Conservation (phyloP, 2,888 invertebrate genomes). For the Caenorhabditis sinica region DNA sequence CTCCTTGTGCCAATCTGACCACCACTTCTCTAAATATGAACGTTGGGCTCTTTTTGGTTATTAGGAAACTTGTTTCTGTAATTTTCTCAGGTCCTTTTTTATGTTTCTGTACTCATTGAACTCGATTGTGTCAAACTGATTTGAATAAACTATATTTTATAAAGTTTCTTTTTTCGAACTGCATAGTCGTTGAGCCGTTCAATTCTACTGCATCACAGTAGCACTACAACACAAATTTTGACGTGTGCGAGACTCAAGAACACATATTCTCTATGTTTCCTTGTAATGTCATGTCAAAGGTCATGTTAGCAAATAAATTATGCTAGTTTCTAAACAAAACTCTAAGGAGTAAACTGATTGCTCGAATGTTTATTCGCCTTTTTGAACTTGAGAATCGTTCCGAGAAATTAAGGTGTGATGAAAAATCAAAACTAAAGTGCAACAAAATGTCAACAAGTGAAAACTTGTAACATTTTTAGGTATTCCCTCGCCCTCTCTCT, state of each 20-base stretch:
- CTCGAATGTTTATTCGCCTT: neutral
- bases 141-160: too few species aligned
- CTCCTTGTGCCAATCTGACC: neutral
- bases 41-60: conserved; percentile 22
- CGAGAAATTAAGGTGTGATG: neutral
- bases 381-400: neutral
- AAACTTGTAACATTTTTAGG: too few species aligned
- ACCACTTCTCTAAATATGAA: neutral
- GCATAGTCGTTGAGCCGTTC: too few species aligned
- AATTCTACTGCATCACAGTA: too few species aligned
- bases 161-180: too few species aligned
- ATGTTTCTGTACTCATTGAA: neutral
- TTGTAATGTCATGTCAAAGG: neutral
- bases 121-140: too few species aligned
- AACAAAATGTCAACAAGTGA: neutral
- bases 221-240: too few species aligned
- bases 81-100: neutral
- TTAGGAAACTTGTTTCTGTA: neutral
- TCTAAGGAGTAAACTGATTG: too few species aligned
- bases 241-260: too few species aligned
- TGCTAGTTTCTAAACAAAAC: neutral
- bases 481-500: too few species aligned
- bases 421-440: neutral
- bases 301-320: conserved; percentile 1
- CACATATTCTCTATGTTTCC: neutral